Evolutionary conservation across 2,797 vertebrate species (phyloP), one percentile per base, ranked within the genome.

Genomic region (Ceyx erithaca): DNA sequence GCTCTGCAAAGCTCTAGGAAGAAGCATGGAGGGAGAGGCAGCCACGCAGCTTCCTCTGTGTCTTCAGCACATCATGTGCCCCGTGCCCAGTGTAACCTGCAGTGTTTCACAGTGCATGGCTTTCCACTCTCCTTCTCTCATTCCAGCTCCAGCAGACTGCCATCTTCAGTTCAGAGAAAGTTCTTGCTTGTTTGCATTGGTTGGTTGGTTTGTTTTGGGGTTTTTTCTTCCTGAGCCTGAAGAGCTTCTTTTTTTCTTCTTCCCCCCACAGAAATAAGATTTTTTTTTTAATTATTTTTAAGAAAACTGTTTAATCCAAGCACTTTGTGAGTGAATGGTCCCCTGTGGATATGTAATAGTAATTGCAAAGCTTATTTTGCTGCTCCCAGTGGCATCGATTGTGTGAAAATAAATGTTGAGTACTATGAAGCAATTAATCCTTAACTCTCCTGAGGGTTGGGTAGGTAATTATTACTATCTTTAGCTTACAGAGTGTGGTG

Each of bases 381-480:
- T 91, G 49, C 30, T 95, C 80, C 71, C 68, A 26, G 31, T 71
- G 68, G 87, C 64, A 93, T 12, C 75, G 77, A 93, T 89, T 92
- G 58, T 80, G 54, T 89, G 92, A 58, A 95, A 94, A 94, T 90
- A 93, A 80, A 90, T 31, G 62, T 84, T 95, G 80, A 86, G 31
- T 76, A 77, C 75, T 80, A 48, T 23, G 64, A 85, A 95, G 83
- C 72, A 85, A 96, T 94, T 91, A 96, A 95, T 92, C 61, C 80
- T 91, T 58, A 73, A 49, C 26, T 70, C 85, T 82, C 46, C 28
- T 61, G 62, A 64, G 85, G 77, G 61, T 9, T 73, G 70, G 52
- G 49, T 58, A 77, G 78, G 83, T 93, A 92, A 88, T 92, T 93
- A 88, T 86, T 89, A 26, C 68, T 88, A 71, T 93, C 88, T 86